Percentiles rank a stretch among this genome's conserved stretches.
phyloP scores from a whole-genome alignment of 30 jellyfish, hydroid and myxozoan species.

The Pelagia noctiluca region DNA sequence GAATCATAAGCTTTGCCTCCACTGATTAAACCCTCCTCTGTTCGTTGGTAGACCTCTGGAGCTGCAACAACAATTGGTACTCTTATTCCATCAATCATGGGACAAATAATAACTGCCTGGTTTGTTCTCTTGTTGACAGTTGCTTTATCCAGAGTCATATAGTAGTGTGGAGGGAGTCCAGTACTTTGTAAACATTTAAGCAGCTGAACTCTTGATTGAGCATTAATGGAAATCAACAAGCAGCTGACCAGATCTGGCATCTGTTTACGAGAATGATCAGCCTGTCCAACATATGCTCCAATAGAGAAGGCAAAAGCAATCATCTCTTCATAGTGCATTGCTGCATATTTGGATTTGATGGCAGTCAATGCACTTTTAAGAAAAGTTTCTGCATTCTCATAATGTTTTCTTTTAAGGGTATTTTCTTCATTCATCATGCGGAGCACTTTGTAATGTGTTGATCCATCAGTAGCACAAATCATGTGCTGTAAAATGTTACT shows the following conservation, averaged over 20 bases:
- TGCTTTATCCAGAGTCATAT: constrained; percentile 13
- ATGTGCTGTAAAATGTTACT: too few relatives aligned
- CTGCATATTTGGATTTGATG: too few relatives aligned
- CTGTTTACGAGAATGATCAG: background rate
- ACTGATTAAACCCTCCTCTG: background rate
- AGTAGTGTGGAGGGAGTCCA: constrained; percentile 20
- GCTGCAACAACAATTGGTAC: constrained; percentile 26
- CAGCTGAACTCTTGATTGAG: background rate
- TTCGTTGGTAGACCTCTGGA: constrained; percentile 13
- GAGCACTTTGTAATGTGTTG: too few relatives aligned
- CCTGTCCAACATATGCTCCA: constrained; percentile 3
- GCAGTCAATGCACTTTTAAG: too few relatives aligned
- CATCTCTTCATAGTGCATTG: constrained; percentile 14
- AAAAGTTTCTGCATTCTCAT: too few relatives aligned
- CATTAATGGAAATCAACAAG: background rate
- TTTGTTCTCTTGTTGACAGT: constrained; percentile 10
- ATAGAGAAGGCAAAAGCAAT: constrained; percentile 7
- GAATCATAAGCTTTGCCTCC: background rate
- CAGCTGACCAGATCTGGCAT: background rate
- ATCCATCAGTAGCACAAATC: too few relatives aligned
- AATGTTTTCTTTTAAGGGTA: too few relatives aligned
- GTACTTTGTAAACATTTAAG: constrained; percentile 3
- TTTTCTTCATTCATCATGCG: too few relatives aligned
- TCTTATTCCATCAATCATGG: constrained; percentile 9
- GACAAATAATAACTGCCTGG: constrained; percentile 8